Evolutionary conservation across 2,113 vertebrate genomes (phyloP).

Genomic region (Serinus canaria): DNA sequence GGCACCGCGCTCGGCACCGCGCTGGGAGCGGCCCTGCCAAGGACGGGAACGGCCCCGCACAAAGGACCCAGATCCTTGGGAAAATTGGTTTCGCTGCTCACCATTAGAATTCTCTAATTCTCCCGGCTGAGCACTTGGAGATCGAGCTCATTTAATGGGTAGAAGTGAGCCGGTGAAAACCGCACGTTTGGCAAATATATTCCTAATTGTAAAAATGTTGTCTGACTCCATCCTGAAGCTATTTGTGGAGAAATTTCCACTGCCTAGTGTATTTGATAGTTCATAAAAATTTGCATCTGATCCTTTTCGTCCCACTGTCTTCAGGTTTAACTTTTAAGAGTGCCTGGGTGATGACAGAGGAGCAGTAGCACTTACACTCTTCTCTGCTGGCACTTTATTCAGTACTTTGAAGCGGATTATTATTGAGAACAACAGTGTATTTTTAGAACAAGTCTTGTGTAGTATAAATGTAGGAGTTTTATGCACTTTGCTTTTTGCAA

Average conservation of each 20-base stretch:
- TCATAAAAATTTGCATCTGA: neutral
- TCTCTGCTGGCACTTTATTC: neutral
- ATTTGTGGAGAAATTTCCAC: neutral
- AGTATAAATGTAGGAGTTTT: neutral
- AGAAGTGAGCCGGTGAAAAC: neutral
- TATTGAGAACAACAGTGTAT: neutral
- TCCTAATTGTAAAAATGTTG: neutral
- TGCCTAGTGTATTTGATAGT: neutral
- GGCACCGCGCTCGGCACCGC: fast-evolving
- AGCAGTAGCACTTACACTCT: neutral
- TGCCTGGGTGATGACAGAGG: neutral
- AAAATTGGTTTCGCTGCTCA: neutral
- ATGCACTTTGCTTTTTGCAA: neutral
- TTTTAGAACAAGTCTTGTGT: neutral
- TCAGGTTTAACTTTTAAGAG: neutral
- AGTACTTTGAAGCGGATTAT: neutral
- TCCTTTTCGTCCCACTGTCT: neutral
- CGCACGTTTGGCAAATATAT: neutral
- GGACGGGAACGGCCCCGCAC: neutral
- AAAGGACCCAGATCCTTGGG: neutral
- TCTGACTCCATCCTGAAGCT: neutral
- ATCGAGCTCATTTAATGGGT: neutral
- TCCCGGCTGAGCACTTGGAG: neutral
- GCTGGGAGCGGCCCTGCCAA: fast-evolving
- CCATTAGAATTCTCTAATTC: neutral